Evolutionary conservation across 2,888 invertebrate species (phyloP), one percentile per base, ranked within the genome.

Genomic region (Trichogramma evanescens): DNA sequence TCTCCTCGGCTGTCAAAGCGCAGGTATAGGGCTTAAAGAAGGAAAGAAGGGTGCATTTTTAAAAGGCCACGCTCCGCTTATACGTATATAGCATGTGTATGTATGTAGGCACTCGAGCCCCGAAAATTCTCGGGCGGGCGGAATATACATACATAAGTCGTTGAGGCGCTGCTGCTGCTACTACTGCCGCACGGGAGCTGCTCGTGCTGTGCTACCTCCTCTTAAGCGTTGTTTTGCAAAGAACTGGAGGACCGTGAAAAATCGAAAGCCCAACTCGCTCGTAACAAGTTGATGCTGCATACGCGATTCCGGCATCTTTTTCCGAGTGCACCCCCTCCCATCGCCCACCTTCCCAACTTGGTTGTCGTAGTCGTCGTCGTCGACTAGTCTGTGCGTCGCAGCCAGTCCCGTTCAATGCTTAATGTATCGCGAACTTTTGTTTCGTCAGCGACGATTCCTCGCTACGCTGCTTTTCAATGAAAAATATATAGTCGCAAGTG

Each of bases 1-100:
- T 26, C 26, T 26, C 26, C 2, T 26, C 26, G 26, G 26, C 26
- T 26, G 26, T 26, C 26, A 26, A 26, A 26, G 26, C 26, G 26
- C 26, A 26, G 26, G 26, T 26, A 26, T 26, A 26, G 26, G 26
- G 26, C 26, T 26, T 26, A 26, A 26, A 26, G 26, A 26, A 26
- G 26, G 26, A 51, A 8, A 42, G 48, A 38, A 60, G 65, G 66
- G 66, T 66, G 67, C 58, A 63, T 67, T 67, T 66, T 67, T 62
- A 65, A 69, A 66, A 66, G 62, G 56, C 54, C 56, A 55, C 56
- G 63, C 56, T 58, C 26, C 26, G 26, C 26, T 26, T 26, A 26
- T 26, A 26, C 3, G 26, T 26, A 26, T 2, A 26, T 26, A 57
- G 45, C 45, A 45, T 52, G 50, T 38, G 13, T 9, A 7, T 26